Percentiles rank a stretch among this genome's conserved stretches.
Conservation (phyloP, 2,888 invertebrate genomes). For the Melinopterus prodromus region DNA sequence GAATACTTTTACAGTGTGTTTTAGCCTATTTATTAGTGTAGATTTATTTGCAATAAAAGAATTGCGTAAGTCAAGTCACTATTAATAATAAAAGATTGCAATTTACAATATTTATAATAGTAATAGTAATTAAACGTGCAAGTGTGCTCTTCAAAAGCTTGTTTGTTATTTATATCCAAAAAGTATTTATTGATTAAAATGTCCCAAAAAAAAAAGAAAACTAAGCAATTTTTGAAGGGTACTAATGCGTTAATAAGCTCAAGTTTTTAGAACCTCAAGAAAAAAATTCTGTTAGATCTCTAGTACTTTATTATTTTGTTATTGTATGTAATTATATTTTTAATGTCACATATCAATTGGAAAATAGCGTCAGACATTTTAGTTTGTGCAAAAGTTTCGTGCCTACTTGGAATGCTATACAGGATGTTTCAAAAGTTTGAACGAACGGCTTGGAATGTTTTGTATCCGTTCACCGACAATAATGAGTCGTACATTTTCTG, state of each 20-base stretch:
- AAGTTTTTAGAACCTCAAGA: not conserved
- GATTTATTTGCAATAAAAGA: not conserved
- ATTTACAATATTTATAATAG: not conserved
- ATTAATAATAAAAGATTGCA: not conserved
- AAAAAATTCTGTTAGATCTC: not conserved
- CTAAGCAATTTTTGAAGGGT: slow-evolving; percentile 4
- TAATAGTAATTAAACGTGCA: not conserved
- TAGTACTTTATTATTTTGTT: not conserved
- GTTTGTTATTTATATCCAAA: not conserved
- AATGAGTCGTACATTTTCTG: not conserved
- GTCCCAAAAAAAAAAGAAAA: not conserved
- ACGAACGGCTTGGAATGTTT: not conserved
- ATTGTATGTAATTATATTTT: not conserved
- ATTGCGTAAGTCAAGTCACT: not conserved
- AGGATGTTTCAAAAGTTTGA: not conserved
- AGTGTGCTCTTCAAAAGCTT: not conserved
- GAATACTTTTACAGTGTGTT: not conserved
- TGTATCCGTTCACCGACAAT: not conserved
- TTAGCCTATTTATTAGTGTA: not conserved
- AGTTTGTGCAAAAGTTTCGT: not conserved
- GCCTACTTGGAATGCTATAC: not conserved
- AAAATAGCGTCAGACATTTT: not conserved
- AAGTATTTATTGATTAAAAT: slow-evolving; percentile 4
- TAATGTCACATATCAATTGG: not conserved
- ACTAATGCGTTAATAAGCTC: not conserved